Base-by-base conservation (phyloP, 2,113 vertebrate genomes). In the Excalfactoria chinensis region DNA sequence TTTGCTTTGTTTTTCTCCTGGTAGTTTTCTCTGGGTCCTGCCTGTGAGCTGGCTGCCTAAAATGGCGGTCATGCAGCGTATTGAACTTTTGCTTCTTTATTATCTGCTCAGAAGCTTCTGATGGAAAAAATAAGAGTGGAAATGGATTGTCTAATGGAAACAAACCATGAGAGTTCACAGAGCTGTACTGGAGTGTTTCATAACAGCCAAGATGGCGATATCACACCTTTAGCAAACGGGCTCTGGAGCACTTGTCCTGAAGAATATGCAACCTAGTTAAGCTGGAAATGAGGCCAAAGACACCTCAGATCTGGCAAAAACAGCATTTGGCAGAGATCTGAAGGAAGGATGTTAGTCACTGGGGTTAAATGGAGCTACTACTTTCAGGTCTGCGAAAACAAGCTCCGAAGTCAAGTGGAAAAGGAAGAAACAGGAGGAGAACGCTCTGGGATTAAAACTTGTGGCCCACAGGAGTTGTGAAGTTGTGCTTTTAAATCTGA, bases 301-400 rank as follows among this genome's bases (percentile, higher is more conserved):
- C 60, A 68, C 89, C 88, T 83, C 11, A 80, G 2, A 58, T 74
- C 64, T 91, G 87, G 89, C 74, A 90, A 84, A 86, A 73, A 37
- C 0, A 3, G 75, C 28, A 18, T 55, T 92, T 96, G 95, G 93
- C 93, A 86, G 85, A 41, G 82, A 58, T 43, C 26, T 71, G 64
- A 58, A 88, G 82, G 82, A 88, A 93, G 85, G 91, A 74, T 91
- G 26, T 94, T 91, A 91, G 91, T 93, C 56, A 67, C 56, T 92
- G 72, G 75, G 28, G 77, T 80, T 86, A 60, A 89, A 92, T 80
- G 64, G 43, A 89, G 48, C 82, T 93, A 71, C 59, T 85, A 0
- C 89, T 85, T 91, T 84, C 79, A 74, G 79, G 75, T 83, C 79
- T 84, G 95, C 79, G 80, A 63, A 89, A 93, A 74, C 84, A 84